phyloP scores from a whole-genome alignment of 2,113 vertebrate genomes.

The Archilochus colubris region DNA sequence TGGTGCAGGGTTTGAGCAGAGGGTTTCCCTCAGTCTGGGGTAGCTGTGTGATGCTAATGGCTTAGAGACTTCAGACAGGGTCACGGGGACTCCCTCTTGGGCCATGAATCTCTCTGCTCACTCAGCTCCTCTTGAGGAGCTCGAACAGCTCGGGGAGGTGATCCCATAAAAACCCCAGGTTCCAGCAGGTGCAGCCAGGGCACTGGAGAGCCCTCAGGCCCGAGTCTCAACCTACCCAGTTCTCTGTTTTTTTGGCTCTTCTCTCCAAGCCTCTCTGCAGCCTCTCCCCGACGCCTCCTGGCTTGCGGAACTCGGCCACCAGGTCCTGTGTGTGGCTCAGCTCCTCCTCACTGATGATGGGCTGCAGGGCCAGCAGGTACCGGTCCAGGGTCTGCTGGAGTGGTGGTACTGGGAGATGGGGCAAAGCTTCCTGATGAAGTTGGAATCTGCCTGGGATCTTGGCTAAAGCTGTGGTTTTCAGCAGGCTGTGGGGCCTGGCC shows the following conservation, averaged over 20 bases:
- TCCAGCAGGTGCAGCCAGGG: neutral
- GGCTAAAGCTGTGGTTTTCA: conserved; percentile 81
- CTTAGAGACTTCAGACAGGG: neutral
- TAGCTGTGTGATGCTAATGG: neutral
- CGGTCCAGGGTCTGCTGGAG: conserved; percentile 90
- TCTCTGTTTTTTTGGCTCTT: conserved; percentile 83
- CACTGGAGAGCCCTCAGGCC: neutral
- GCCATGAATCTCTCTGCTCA: neutral
- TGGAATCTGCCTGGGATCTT: conserved; percentile 83
- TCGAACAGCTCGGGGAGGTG: neutral
- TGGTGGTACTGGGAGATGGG: conserved; percentile 85
- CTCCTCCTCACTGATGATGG: conserved; percentile 87
- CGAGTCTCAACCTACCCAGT: conserved; percentile 85
- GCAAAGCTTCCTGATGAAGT: conserved; percentile 88
- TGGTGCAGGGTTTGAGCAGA: neutral
- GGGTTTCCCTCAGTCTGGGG: neutral
- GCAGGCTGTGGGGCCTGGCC: conserved; percentile 81
- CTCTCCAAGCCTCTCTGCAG: conserved; percentile 90
- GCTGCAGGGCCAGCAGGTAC: conserved; percentile 87
- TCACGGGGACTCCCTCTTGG: neutral
- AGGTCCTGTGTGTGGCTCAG: conserved; percentile 82
- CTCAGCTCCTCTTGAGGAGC: neutral
- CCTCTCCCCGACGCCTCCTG: conserved; percentile 86
- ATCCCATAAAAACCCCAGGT: neutral
- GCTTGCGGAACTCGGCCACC: conserved; percentile 83